Evolutionary conservation across 2,113 vertebrate genomes (phyloP), one percentile per base, ranked within the genome.

Genomic region (Chaetops frenatus): DNA sequence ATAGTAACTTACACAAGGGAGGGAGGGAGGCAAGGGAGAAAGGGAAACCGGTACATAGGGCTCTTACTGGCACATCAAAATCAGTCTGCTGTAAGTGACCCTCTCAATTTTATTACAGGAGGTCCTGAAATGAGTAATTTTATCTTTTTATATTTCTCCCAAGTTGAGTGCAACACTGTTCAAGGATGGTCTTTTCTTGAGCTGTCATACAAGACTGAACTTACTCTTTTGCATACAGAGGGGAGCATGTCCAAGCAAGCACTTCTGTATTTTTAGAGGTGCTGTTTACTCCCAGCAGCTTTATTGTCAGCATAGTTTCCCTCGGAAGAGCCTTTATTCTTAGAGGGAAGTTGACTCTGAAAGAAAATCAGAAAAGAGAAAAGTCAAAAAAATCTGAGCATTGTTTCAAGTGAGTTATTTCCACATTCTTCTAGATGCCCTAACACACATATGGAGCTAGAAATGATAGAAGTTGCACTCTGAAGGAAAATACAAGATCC

Each of bases 251-350:
- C 98, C 98, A 98, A 69, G 95, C 97, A 69, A 98, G 81, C 48
- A 97, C 65, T 76, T 97, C 74, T 38, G 87, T 85, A 29, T 28
- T 94, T 89, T 91, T 96, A 33, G 94, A 90, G 13, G 60, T 7
- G 60, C 7, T 69, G 33, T 57, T 94, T 84, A 95, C 77, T 36
- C 98, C 98, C 77, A 96, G 96, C 12, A 98, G 51, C 88, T 96
- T 98, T 90, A 98, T 44, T 72, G 88, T 95, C 40, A 98, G 92
- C 92, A 97, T 97, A 4, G 97, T 96, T 94, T 98, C 98, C 64
- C 83, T 96, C 0, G 97, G 97, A 73, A 98, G 97, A 86, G 96
- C 94, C 22, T 95, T 95, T 89, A 97, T 90, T 82, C 86, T 92
- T 62, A 98, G 78, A 71, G 97, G 97, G 95, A 98, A 97, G 72